Evolutionary conservation across 2,888 invertebrate genomes (phyloP).

Genomic region (Hemistola chrysoprasaria): DNA sequence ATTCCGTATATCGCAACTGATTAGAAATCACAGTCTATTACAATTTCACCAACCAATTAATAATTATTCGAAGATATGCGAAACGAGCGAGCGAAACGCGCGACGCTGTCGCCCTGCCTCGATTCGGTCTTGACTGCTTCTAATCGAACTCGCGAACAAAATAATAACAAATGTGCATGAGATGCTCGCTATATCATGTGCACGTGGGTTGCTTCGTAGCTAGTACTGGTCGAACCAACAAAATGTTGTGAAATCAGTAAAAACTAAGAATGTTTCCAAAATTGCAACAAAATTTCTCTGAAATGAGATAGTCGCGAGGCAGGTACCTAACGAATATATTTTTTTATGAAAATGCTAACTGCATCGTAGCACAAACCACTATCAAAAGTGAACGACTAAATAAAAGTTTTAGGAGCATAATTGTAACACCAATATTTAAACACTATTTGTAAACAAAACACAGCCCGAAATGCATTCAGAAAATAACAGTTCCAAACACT

Average conservation of each 20-base stretch:
- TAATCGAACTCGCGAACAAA: constrained; percentile 86
- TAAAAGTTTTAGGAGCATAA: constrained; percentile 53
- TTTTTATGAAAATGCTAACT: constrained; percentile 69
- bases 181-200: constrained; percentile 73
- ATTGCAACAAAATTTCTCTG: constrained; percentile 54
- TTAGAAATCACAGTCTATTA: constrained; percentile 56
- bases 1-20: constrained; percentile 59
- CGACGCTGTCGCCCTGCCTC: constrained; percentile 67
- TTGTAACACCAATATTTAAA: constrained; percentile 57
- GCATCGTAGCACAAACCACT: constrained; percentile 64
- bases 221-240: constrained; percentile 50
- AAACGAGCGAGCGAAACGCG: constrained; percentile 60
- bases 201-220: constrained; percentile 81
- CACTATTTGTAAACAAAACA: constrained; percentile 79
- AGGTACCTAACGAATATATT: constrained; percentile 64
- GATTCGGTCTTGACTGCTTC: constrained; percentile 62
- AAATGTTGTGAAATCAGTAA: constrained; percentile 52
- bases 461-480: constrained; percentile 73
- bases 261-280: constrained; percentile 46
- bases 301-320: constrained; percentile 56
- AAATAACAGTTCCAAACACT: constrained; percentile 69
- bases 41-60: constrained; percentile 49
- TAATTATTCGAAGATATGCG: constrained; percentile 52
- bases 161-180: constrained; percentile 88
- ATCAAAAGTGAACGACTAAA: constrained; percentile 54